phyloP scores from a whole-genome alignment of 2,113 vertebrate genomes.

The Caranx ignobilis region DNA sequence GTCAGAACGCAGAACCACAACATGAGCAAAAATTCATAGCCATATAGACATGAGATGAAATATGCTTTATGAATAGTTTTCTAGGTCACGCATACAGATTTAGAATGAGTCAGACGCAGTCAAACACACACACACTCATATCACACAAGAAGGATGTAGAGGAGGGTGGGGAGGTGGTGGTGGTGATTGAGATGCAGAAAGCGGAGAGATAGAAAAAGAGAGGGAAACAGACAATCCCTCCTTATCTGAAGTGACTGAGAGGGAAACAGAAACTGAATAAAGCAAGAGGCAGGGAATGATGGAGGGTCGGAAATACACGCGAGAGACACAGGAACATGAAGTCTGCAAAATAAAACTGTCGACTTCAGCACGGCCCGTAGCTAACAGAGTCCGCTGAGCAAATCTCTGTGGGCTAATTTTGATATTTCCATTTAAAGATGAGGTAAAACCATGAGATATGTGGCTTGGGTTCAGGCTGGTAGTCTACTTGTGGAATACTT shows the following conservation, averaged over 20 bases:
- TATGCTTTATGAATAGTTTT: constrained; percentile 47
- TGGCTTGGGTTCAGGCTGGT: not conserved
- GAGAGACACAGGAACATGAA: constrained; percentile 3
- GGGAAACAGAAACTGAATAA: constrained; percentile 25
- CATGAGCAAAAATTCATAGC: not conserved
- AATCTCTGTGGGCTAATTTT: not conserved
- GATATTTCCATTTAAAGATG: not conserved
- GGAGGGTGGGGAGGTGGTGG: not conserved
- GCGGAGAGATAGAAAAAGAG: constrained; percentile 15
- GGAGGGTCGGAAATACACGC: not conserved
- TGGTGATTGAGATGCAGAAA: constrained; percentile 54
- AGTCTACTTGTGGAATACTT: too few relatives aligned
- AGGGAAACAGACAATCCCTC: constrained; percentile 21
- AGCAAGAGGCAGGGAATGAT: constrained; percentile 3
- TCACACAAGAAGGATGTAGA: constrained; percentile 1
- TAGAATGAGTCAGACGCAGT: constrained; percentile 48
- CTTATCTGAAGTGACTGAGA: constrained; percentile 33
- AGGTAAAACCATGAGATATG: not conserved
- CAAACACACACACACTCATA: constrained; percentile 9
- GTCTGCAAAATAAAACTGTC: constrained; percentile 15
- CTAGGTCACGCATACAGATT: constrained; percentile 64
- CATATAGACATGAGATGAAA: constrained; percentile 24
- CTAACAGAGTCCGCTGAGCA: not conserved
- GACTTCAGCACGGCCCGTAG: not conserved
- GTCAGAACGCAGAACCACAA: not conserved